Base-by-base conservation (phyloP, 2,797 vertebrate genomes). In the Tarsius wallacei region DNA sequence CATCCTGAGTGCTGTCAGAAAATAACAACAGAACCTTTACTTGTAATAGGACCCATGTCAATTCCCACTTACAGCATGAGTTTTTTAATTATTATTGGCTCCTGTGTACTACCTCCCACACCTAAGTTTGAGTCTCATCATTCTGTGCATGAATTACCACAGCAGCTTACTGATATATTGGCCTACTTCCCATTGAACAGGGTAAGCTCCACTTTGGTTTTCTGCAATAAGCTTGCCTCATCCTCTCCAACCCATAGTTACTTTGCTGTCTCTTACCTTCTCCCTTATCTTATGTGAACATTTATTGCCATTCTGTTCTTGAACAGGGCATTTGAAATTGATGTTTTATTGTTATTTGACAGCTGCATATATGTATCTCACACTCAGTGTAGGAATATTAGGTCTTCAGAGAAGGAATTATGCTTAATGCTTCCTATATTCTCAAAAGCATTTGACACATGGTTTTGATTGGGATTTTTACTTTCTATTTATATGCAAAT, bases 381-480 rank as follows among this genome's bases (percentile, higher is more conserved):
- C 57, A 31, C 13, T 77, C 21, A 57, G 33, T 36, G 1, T 76
- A 63, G n/a, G 19, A 93, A 51, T 91, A 33, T 26, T 73, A 86
- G 47, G 11, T 63, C 19, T 19, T 31, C 19, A 42, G 51, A 80
- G 61, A 12, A 26, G 36, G 31, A 89, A 91, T 59, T 84, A 14
- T 68, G 16, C 59, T 73, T 28, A 3, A 36, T 36, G 51, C 17
- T 87, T 77, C 4, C 17, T 91, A 76, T 83, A 78, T 86, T 95
- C n/a, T n/a, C 68, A 59, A 66, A 63, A 61, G 28, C 28, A 73
- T 4, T 13, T 66, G 36, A 68, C 26, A 73, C 24, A 63, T 82
- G 73, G 8, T 42, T 86, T 91, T 61, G 51, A 74, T 33, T 95
- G 64, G 4, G 42, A 88, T 82, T 93, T 89, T 68, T 94, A 76